Evolutionary conservation across 2,888 invertebrate genomes (phyloP).

Genomic region (Trissonchulus sp.): DNA sequence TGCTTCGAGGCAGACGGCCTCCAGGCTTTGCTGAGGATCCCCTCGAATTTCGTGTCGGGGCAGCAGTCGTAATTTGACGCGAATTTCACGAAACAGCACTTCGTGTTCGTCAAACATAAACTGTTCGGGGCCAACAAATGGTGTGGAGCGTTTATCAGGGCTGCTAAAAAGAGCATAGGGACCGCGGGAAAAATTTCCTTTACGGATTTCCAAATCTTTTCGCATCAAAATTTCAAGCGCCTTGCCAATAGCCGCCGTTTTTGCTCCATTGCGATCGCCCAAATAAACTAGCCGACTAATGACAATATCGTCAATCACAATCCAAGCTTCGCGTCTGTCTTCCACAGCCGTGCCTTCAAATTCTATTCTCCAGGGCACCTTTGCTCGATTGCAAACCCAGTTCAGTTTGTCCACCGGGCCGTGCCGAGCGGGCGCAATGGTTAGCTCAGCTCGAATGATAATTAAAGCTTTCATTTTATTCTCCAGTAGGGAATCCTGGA

Average conservation of each 20-base stretch:
- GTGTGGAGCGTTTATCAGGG: neutral
- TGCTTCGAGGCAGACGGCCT: neutral
- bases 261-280: neutral
- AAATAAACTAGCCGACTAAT: slow-evolving; percentile 19
- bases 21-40: neutral
- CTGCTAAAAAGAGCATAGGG: neutral
- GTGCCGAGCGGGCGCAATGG: slow-evolving; percentile 12
- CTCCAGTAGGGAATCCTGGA: neutral
- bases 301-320: slow-evolving; percentile 17
- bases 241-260: neutral
- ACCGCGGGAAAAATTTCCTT: neutral
- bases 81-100: neutral
- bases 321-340: slow-evolving; percentile 9
- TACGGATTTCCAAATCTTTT: neutral
- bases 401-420: slow-evolving; percentile 27
- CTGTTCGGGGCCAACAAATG: neutral
- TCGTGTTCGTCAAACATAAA: neutral
- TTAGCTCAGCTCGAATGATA: slow-evolving; percentile 24
- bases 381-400: slow-evolving; percentile 27
- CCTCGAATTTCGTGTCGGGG: neutral
- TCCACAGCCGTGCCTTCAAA: slow-evolving; percentile 19
- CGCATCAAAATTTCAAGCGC: neutral
- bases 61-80: neutral
- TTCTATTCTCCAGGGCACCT: slow-evolving; percentile 27
- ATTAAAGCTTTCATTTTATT: slow-evolving; percentile 4